Conservation (phyloP, 2,113 vertebrate species). For the Scalopus aquaticus region DNA sequence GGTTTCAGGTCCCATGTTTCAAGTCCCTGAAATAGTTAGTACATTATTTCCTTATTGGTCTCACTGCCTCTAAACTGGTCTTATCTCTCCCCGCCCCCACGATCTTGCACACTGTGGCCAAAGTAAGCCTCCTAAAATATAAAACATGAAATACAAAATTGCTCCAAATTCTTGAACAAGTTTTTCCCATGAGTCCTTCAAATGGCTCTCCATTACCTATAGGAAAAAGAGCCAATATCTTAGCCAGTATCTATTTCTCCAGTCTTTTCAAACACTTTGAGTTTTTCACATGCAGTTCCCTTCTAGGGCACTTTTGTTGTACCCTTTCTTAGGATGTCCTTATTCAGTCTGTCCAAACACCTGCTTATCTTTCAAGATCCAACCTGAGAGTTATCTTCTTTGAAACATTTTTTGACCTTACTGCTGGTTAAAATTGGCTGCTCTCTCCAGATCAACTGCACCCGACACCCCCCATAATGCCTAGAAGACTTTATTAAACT, state of each 20-base stretch:
- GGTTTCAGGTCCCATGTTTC: neutral
- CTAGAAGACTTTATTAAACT: constrained; percentile 17
- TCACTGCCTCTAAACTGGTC: neutral
- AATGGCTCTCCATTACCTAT: neutral
- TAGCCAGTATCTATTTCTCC: neutral
- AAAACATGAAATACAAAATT: neutral
- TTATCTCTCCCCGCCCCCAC: neutral
- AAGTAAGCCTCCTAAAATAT: neutral
- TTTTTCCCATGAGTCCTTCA: neutral
- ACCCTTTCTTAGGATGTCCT: neutral
- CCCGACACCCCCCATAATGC: neutral
- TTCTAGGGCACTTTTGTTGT: neutral
- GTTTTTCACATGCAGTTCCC: neutral
- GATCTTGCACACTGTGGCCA: neutral
- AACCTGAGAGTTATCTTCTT: neutral
- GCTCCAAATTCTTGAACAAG: neutral
- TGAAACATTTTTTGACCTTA: neutral
- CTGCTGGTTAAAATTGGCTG: neutral
- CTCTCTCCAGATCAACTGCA: neutral
- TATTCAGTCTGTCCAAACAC: constrained; percentile 38
- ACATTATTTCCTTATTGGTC: neutral
- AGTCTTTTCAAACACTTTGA: neutral
- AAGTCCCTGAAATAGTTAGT: neutral
- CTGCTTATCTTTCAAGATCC: constrained; percentile 34
- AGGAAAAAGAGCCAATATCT: neutral